Base-by-base conservation (phyloP, 2,797 vertebrate species). In the Schizopygopsis pylzovi region DNA sequence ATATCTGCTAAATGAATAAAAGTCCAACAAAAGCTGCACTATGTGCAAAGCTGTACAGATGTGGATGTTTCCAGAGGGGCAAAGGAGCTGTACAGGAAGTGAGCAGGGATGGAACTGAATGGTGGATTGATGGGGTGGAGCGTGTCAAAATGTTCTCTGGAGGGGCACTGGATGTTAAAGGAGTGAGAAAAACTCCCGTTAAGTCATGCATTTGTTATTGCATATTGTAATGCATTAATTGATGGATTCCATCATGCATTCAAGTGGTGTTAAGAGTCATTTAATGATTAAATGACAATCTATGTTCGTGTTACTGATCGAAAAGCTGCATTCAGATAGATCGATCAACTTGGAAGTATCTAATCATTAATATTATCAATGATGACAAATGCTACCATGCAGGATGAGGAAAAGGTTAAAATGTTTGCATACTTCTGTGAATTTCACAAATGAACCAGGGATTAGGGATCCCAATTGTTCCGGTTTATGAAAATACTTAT, bases 41-140 rank as follows among this genome's bases (percentile, higher is more conserved):
- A 88, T 33, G 28, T 0, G 28, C 28, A 33, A 33, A 33, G 28
- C 28, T 91, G 93, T 92, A 93, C 94, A 93, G 90, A 88, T 88
- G 89, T 82, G 93, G 93, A 95, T 96, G 96, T 96, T 95, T 95
- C 95, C 92, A 84, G 89, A 63, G 88, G 92, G 87, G 91, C 88
- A 90, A 90, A 92, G 92, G 92, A 88, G 87, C 84, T 89, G 33
- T 39, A 86, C 89, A 89, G 88, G 86, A 78, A 82, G 59, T 79
- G 82, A 81, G 89, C 89, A 39, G 88, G 1, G 73, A 89, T 89
- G 91, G 89, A 89, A 43, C 83, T 84, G 89, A 90, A 63, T 91
- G 91, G 91, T 91, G 89, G 87, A 73, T 67, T 28, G 37, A 89
- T 84, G 87, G 87, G 86, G 78, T 89, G 88, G 86, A 86, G 15